A percentile compares a stretch with the other conserved stretches of the same genome.
These are phyloP conservation scores for Rapana venosa DNA, from an alignment of 2,888 invertebrate species.

Conservation along the genomic window DNA sequence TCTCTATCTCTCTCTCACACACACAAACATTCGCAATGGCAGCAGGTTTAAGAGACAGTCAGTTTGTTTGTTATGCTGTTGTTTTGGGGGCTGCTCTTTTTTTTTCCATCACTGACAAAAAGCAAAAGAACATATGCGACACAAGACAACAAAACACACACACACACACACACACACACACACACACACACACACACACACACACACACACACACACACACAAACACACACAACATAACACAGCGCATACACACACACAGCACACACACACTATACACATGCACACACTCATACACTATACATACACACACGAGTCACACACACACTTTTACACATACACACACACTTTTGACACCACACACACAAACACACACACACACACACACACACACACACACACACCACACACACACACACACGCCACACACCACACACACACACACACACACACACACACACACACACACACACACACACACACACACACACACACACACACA, in stretches of 20 bases:
- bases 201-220: not conserved
- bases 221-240: too few species aligned
- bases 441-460: conserved; percentile 2
- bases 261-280: too few species aligned
- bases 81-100: too few species aligned
- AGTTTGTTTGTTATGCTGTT: too few species aligned
- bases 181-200: too few species aligned
- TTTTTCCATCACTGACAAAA: too few species aligned
- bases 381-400: not conserved
- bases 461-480: not conserved
- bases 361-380: not conserved
- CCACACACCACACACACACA: not conserved
- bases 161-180: too few species aligned
- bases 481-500: not conserved
- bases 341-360: not conserved
- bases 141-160: too few species aligned
- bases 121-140: too few species aligned
- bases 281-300: not conserved
- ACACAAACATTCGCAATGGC: too few species aligned
- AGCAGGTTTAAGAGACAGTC: too few species aligned
- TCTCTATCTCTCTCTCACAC: not conserved
- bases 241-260: too few species aligned
- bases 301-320: not conserved
- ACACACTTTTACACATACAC: not conserved
- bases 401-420: not conserved